phyloP scores from a whole-genome alignment of 2,113 vertebrate species.

The Leucoraja erinaceus region DNA sequence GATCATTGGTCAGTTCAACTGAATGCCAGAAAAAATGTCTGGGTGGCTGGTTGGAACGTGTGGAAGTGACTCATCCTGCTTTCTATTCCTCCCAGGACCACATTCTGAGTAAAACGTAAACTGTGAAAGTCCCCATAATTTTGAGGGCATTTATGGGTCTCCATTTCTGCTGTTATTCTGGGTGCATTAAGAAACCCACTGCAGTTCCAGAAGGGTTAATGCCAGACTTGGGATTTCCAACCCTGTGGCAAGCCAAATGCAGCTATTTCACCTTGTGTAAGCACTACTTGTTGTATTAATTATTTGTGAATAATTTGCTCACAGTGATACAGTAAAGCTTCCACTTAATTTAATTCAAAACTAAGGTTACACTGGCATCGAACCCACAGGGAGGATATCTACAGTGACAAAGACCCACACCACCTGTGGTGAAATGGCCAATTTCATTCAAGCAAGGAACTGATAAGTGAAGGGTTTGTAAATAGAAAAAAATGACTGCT shows the following conservation, averaged over 20 bases:
- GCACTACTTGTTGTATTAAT: slow-evolving; percentile 19
- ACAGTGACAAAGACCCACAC: neutral
- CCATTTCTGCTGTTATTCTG: neutral
- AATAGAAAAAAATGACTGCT: slow-evolving; percentile 8
- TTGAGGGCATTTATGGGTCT: neutral
- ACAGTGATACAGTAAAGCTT: neutral
- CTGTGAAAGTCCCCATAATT: neutral
- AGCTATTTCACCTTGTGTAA: neutral
- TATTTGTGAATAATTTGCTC: neutral
- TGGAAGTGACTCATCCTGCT: neutral
- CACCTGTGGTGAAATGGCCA: slow-evolving; percentile 5
- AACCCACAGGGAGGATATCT: slow-evolving; percentile 15
- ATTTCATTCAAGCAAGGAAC: neutral
- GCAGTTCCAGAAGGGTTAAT: neutral
- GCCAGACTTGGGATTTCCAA: neutral
- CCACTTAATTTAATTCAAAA: slow-evolving; percentile 31
- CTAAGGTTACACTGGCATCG: neutral
- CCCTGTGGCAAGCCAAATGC: neutral
- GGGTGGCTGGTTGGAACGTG: too few species aligned
- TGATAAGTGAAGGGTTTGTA: slow-evolving; percentile 24
- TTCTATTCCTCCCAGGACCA: neutral
- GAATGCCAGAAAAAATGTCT: neutral
- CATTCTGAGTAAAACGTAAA: neutral
- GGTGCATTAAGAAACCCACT: neutral
- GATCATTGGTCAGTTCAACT: neutral